Percentiles rank a stretch among this genome's conserved stretches.
These are phyloP conservation scores for Abrostola triplasia DNA, from an alignment of 2,888 invertebrate genomes.

Conservation along the genomic window DNA sequence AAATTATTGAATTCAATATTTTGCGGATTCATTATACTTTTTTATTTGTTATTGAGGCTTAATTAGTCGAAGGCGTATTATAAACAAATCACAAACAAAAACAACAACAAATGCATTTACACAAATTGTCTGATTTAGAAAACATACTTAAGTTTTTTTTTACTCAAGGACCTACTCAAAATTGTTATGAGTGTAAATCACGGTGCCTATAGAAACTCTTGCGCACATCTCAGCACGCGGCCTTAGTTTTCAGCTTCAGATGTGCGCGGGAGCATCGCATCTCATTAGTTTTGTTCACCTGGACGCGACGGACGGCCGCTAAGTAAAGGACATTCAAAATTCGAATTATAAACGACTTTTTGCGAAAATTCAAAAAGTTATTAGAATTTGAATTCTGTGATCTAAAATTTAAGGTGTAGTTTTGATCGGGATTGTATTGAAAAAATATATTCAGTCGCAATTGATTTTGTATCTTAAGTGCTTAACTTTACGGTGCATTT, in stretches of 20 bases:
- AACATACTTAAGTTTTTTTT: too few relatives aligned
- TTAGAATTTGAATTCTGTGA: conserved; percentile 22
- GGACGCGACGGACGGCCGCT: conserved; percentile 62
- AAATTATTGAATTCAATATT: too few relatives aligned
- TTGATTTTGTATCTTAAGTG: conserved; percentile 12
- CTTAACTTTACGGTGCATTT: conserved; percentile 21
- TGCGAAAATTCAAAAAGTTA: conserved; percentile 19
- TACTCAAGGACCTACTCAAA: too few relatives aligned
- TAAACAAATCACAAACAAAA: too few relatives aligned
- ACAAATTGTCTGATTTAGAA: too few relatives aligned
- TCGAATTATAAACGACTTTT: conserved; percentile 15
- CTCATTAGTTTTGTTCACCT: conserved; percentile 65
- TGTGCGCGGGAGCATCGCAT: conserved; percentile 53
- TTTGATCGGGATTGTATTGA: conserved; percentile 7
- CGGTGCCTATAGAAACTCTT: conserved; percentile 2
- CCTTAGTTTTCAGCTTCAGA: conserved; percentile 68
- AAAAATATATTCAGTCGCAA: not conserved
- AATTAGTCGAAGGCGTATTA: too few relatives aligned
- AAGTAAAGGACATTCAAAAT: conserved; percentile 37
- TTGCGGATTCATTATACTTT: too few relatives aligned
- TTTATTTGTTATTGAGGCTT: too few relatives aligned
- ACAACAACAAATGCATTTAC: too few relatives aligned
- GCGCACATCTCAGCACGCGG: conserved; percentile 48
- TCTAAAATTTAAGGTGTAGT: conserved; percentile 29
- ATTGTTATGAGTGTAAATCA: too few relatives aligned